Percentiles rank a stretch among this genome's conserved stretches.
Evolutionary conservation across 1,140 invertebrate genomes (phyloP).

Genomic region (Zaprionus inermis): DNA sequence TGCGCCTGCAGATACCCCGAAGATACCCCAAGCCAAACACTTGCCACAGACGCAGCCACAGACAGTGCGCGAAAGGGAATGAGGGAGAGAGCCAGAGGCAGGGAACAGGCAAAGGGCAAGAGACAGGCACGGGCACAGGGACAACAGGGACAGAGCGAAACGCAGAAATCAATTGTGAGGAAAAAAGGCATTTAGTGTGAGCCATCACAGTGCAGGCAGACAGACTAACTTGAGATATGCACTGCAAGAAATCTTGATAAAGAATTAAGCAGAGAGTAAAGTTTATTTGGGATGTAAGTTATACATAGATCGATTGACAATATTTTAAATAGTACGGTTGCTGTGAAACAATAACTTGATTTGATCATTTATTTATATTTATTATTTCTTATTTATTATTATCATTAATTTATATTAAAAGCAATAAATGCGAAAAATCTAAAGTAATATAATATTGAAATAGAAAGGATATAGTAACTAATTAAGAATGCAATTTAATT

Average conservation of each 20-base stretch:
- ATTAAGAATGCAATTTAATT: no score
- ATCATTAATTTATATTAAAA: no score
- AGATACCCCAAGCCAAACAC: constrained; percentile 59
- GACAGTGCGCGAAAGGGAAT: background rate
- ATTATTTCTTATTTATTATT: no score
- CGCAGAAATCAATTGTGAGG: constrained; percentile 73
- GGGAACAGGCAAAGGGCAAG: background rate
- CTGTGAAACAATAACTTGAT: no score
- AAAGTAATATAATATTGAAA: no score
- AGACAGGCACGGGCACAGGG: background rate
- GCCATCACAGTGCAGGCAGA: background rate
- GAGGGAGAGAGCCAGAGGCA: background rate
- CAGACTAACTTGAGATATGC: constrained; percentile 2
- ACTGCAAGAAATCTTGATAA: constrained; percentile 3
- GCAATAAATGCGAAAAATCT: no score
- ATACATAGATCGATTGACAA: no score
- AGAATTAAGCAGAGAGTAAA: no score
- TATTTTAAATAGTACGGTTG: no score
- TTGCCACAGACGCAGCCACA: constrained; percentile 50
- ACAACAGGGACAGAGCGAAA: constrained; percentile 23
- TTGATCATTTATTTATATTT: no score
- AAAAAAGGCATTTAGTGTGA: constrained; percentile 68
- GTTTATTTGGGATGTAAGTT: no score
- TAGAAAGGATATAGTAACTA: no score
- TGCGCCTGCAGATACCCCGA: constrained; percentile 66